Evolutionary conservation across 23 tunicate species (phyloP).

Genomic region (Botrylloides violaceus): DNA sequence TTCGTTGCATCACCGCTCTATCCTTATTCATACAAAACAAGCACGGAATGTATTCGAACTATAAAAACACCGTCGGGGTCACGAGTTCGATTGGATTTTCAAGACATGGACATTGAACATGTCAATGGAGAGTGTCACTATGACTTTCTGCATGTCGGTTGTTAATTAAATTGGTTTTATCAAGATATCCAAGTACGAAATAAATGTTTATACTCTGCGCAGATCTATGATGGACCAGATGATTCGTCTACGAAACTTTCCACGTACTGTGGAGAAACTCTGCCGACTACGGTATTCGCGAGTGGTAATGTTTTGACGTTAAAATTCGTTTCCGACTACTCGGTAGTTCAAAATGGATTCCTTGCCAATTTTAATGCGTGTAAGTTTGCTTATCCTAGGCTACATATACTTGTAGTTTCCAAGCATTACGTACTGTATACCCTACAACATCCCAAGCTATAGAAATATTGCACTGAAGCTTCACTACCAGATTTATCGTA

Average conservation of each 20-base stretch:
- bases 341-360: conserved; percentile 44
- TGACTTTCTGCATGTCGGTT: conserved; percentile 81
- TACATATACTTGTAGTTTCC: too few relatives aligned
- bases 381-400: too few relatives aligned
- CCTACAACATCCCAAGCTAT: background rate
- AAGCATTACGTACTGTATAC: background rate
- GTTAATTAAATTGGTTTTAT: too few relatives aligned
- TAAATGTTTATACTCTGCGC: too few relatives aligned
- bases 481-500: too few relatives aligned
- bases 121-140: conserved; percentile 72
- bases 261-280: conserved; percentile 44
- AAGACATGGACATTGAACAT: conserved; percentile 71
- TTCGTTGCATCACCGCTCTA: conserved; percentile 52
- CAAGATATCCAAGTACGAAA: too few relatives aligned
- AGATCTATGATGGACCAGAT: conserved; percentile 69
- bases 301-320: conserved; percentile 47
- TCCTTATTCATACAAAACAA: conserved; percentile 67
- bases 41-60: conserved; percentile 57
- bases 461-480: background rate
- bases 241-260: conserved; percentile 27
- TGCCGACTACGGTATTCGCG: conserved; percentile 36
- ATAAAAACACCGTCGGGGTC: conserved; percentile 42
- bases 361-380: conserved; percentile 47
- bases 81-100: conserved; percentile 34
- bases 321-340: conserved; percentile 41